These are phyloP conservation scores for Catharus bicknelli DNA, from an alignment of 2,113 vertebrate genomes.

Conservation along the genomic window DNA sequence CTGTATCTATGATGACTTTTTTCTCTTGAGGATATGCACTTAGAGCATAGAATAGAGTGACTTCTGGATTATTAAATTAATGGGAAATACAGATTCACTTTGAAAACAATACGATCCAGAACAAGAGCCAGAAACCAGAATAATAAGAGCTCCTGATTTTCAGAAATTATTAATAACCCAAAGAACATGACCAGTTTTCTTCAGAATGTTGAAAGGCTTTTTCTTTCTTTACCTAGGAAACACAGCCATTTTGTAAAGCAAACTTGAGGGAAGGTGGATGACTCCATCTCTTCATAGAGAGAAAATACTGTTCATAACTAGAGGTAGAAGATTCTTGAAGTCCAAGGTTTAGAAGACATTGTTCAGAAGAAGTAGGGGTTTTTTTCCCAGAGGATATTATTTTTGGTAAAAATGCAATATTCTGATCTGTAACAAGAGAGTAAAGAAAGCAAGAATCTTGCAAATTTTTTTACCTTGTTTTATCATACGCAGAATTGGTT, in stretches of 20 bases:
- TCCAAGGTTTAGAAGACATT: not conserved
- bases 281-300: not conserved
- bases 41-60: not conserved
- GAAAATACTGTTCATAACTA: not conserved
- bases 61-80: slow-evolving; percentile 28
- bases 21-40: not conserved
- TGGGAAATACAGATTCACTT: not conserved
- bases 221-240: not conserved
- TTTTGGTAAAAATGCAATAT: not conserved
- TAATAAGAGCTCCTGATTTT: not conserved
- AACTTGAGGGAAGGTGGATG: not conserved
- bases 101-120: not conserved
- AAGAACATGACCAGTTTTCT: not conserved
- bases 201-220: not conserved
- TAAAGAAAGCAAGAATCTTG: not conserved
- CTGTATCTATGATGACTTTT: not conserved
- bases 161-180: not conserved
- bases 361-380: not conserved
- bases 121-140: not conserved
- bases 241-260: not conserved
- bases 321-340: not conserved
- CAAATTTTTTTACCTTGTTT: rapidly evolving
- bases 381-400: not conserved
- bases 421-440: not conserved
- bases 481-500: not conserved